phyloP scores from a whole-genome alignment of 2,113 vertebrate genomes.

The Balaenoptera acutorostrata region DNA sequence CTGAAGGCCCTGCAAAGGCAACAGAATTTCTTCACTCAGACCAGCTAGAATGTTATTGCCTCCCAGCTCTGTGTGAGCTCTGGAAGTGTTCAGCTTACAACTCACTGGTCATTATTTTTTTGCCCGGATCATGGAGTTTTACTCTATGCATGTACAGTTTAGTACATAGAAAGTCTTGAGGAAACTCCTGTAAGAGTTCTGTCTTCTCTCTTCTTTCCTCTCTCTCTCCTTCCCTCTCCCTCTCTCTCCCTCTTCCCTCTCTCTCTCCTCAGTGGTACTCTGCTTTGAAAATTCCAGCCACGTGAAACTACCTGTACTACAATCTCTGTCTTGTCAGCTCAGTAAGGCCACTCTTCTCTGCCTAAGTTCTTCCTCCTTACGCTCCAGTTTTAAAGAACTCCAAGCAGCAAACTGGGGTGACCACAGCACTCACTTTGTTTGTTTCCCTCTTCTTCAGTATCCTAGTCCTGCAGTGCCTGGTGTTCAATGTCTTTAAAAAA shows the following conservation, averaged over 20 bases:
- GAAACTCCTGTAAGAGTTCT: background rate
- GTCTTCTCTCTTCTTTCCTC: too few relatives aligned
- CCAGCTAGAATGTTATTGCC: background rate
- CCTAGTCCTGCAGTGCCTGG: background rate
- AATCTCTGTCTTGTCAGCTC: background rate
- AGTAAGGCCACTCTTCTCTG: background rate
- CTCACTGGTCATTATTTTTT: background rate
- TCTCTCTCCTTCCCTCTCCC: background rate
- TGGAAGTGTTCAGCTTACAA: background rate
- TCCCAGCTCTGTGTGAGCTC: background rate
- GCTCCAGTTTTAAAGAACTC: background rate
- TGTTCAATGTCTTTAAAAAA: background rate
- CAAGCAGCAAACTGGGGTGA: background rate
- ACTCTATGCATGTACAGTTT: background rate
- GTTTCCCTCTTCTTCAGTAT: background rate
- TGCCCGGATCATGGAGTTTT: background rate
- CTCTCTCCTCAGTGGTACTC: background rate
- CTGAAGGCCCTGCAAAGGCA: background rate
- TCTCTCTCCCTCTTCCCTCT: background rate
- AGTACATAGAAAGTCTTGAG: background rate
- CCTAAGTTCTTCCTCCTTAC: too few relatives aligned
- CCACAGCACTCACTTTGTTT: background rate
- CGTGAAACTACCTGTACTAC: background rate
- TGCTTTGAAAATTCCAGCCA: background rate
- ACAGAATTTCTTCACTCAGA: background rate